phyloP scores from a whole-genome alignment of 2,797 vertebrate genomes.

The Alosa sapidissima region DNA sequence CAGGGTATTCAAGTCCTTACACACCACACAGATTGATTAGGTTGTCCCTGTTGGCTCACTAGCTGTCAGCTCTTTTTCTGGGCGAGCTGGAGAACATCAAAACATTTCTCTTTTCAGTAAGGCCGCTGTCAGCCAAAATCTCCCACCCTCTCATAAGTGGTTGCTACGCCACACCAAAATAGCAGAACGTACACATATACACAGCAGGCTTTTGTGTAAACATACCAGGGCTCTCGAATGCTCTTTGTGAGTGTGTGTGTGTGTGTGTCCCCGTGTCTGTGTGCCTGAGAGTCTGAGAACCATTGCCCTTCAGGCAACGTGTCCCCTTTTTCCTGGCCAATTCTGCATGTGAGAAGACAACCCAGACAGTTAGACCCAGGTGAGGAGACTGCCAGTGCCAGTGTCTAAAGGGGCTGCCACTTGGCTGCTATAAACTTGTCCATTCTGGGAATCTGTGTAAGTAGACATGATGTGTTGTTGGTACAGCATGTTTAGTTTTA shows the following conservation, averaged over 20 bases:
- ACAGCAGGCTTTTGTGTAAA: conserved; percentile 4
- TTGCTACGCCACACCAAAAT: conserved; percentile 20
- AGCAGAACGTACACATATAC: conserved; percentile 17
- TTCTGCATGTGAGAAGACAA: not conserved
- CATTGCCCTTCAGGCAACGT: not conserved
- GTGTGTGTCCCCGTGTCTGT: not conserved
- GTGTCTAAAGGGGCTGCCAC: not conserved
- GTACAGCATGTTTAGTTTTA: not conserved
- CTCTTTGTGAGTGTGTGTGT: not conserved
- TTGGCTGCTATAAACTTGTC: not conserved
- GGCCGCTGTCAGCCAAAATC: not conserved
- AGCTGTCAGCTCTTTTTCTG: not conserved
- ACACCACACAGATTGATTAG: not conserved
- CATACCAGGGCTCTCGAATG: not conserved
- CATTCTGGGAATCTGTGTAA: not conserved
- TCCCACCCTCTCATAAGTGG: not conserved
- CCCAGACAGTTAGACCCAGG: not conserved
- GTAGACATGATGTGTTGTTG: not conserved
- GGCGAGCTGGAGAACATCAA: not conserved
- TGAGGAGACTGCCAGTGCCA: not conserved
- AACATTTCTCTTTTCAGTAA: not conserved
- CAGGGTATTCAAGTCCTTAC: not conserved
- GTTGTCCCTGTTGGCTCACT: not conserved
- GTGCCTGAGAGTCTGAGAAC: not conserved
- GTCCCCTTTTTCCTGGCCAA: not conserved